phyloP scores from a whole-genome alignment of 2,888 invertebrate species.

The Aleiodes leptofemur region DNA sequence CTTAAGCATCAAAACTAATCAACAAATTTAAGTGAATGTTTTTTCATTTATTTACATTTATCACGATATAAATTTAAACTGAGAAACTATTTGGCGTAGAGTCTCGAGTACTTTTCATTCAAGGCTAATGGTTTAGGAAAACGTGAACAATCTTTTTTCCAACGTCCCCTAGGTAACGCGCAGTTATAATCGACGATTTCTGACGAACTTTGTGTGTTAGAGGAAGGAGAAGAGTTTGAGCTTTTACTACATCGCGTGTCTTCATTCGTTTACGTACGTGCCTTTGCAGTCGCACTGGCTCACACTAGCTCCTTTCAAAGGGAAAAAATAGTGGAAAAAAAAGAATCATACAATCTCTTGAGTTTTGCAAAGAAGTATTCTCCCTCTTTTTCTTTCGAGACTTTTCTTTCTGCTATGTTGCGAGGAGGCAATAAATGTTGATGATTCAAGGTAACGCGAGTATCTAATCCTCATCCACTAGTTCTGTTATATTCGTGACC shows the following conservation, averaged over 20 bases:
- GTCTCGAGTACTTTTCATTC: conserved; percentile 1
- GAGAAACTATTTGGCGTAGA: not conserved
- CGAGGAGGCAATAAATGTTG: conserved; percentile 19
- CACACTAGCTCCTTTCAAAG: not conserved
- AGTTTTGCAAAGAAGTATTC: not conserved
- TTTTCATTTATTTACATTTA: conserved; percentile 15
- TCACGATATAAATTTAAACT: conserved; percentile 18
- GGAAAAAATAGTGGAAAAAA: conserved; percentile 10
- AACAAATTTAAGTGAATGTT: too few relatives aligned
- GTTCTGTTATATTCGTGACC: conserved; percentile 37
- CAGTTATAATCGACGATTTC: conserved; percentile 28
- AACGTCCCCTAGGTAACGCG: conserved; percentile 8
- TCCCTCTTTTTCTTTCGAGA: not conserved
- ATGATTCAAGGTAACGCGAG: conserved; percentile 26
- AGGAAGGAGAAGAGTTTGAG: not conserved
- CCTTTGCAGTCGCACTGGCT: conserved; percentile 47
- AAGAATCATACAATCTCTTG: not conserved
- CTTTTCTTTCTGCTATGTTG: not conserved
- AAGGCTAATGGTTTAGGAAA: conserved; percentile 24
- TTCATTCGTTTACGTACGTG: conserved; percentile 60
- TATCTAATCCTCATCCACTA: conserved; percentile 3
- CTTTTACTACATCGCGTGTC: conserved; percentile 61
- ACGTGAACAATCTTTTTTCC: conserved; percentile 26
- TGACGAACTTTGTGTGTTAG: not conserved
- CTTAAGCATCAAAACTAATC: conserved; percentile 8